Percentiles rank a stretch among this genome's conserved stretches.
phyloP scores from a whole-genome alignment of 1,140 invertebrate genomes.

The Meteorus sp. region DNA sequence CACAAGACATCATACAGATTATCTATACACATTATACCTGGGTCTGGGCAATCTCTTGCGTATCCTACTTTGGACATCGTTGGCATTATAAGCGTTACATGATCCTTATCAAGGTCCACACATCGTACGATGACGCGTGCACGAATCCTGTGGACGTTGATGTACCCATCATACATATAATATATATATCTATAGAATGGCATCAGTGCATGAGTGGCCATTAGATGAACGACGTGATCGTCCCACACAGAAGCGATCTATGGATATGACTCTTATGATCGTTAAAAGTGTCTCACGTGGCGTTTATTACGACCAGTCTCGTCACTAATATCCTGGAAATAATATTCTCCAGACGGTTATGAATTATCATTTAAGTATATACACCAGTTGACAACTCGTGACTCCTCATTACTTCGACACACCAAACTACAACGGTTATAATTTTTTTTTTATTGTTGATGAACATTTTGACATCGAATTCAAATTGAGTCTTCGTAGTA shows the following conservation, averaged over 20 bases:
- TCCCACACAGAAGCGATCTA: constrained; percentile 5
- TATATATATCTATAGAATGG: too few species aligned
- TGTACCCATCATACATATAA: not conserved
- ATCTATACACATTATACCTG: too few species aligned
- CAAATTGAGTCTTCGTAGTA: constrained; percentile 1
- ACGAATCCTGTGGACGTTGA: constrained; percentile 13
- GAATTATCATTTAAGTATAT: constrained; percentile 21
- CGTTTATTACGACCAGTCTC: constrained; percentile 2
- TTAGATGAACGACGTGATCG: constrained; percentile 2
- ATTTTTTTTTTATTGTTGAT: constrained; percentile 4
- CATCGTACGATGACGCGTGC: constrained; percentile 23
- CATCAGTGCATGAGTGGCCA: not conserved
- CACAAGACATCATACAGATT: constrained; percentile 18
- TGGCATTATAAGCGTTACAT: constrained; percentile 23
- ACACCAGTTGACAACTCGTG: constrained; percentile 24
- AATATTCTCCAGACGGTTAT: constrained; percentile 15
- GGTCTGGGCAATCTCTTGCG: not conserved
- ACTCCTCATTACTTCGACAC: constrained; percentile 17
- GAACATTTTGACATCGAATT: too few species aligned
- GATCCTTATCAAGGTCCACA: constrained; percentile 27
- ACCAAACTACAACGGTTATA: not conserved
- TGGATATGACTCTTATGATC: not conserved
- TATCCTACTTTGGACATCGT: not conserved
- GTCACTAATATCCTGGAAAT: constrained; percentile 19
- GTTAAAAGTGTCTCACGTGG: not conserved